phyloP scores from a whole-genome alignment of 2,797 vertebrate species.

The Pseudochirops corinnae region DNA sequence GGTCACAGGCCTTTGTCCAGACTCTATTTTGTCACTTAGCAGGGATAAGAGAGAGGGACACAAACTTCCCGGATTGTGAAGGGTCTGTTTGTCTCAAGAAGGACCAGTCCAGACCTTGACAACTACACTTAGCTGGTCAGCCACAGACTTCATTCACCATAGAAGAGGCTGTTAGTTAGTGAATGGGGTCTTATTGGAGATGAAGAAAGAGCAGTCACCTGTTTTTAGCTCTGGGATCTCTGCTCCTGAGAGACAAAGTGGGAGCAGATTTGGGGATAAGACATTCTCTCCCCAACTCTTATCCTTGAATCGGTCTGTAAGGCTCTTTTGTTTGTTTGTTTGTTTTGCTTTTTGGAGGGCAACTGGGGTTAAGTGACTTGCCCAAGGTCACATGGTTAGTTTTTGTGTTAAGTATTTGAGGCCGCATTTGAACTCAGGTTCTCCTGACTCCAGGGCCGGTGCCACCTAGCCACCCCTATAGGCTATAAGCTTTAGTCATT shows the following conservation, averaged over 20 bases:
- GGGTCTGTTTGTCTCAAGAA: neutral
- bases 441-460: no score
- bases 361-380: no score
- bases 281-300: neutral
- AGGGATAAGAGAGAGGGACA: neutral
- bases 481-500: neutral
- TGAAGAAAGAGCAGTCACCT: neutral
- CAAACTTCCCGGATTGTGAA: neutral
- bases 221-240: neutral
- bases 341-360: no score
- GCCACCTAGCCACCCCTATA: neutral
- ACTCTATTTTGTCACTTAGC: conserved; percentile 46
- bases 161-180: neutral
- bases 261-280: neutral
- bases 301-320: neutral
- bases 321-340: no score
- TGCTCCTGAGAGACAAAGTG: neutral
- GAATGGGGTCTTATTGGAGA: neutral
- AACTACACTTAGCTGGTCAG: neutral
- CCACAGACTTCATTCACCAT: neutral
- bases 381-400: no score
- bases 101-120: neutral
- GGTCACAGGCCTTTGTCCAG: conserved; percentile 48
- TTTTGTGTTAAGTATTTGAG: no score
- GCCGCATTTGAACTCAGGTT: no score